Evolutionary conservation across 2,797 vertebrate genomes (phyloP).

Genomic region (Ambastaia sidthimunki): DNA sequence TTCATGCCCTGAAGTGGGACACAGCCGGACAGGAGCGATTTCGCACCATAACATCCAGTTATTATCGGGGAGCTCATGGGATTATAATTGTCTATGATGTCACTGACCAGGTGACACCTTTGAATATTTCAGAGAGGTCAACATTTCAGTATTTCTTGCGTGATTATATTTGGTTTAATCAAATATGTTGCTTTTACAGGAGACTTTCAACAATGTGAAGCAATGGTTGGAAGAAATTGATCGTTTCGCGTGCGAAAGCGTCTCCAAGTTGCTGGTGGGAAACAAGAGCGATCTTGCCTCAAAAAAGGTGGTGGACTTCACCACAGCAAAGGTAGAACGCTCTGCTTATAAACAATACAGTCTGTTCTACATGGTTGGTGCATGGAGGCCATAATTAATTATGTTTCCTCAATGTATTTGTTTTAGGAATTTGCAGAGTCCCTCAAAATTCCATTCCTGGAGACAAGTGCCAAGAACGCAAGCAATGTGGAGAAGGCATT

Average conservation of each 20-base stretch:
- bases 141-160: not conserved
- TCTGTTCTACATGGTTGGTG: not conserved
- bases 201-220: slow-evolving; percentile 81
- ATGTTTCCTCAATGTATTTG: slow-evolving; percentile 3
- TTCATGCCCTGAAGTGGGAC: slow-evolving; percentile 73
- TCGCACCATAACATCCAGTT: slow-evolving; percentile 77
- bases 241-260: slow-evolving; percentile 79
- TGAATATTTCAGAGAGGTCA: not conserved
- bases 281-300: slow-evolving; percentile 81
- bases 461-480: slow-evolving; percentile 81
- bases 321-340: slow-evolving; percentile 76
- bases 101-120: slow-evolving; percentile 65
- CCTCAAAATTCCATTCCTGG: slow-evolving; percentile 77
- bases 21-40: slow-evolving; percentile 82
- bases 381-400: not conserved
- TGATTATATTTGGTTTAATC: not conserved
- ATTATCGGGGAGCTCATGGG: slow-evolving; percentile 72
- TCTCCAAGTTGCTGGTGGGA: slow-evolving; percentile 81
- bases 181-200: slow-evolving; percentile 60
- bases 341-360: not conserved
- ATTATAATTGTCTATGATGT: slow-evolving; percentile 73
- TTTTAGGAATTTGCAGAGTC: slow-evolving; percentile 75
- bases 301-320: slow-evolving; percentile 81
- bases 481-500: slow-evolving; percentile 77
- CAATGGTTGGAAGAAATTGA: slow-evolving; percentile 83